A percentile compares a stretch with the other conserved stretches of the same genome.
Evolutionary conservation across 2,888 invertebrate species (phyloP).

Genomic region (Meganola albula): DNA sequence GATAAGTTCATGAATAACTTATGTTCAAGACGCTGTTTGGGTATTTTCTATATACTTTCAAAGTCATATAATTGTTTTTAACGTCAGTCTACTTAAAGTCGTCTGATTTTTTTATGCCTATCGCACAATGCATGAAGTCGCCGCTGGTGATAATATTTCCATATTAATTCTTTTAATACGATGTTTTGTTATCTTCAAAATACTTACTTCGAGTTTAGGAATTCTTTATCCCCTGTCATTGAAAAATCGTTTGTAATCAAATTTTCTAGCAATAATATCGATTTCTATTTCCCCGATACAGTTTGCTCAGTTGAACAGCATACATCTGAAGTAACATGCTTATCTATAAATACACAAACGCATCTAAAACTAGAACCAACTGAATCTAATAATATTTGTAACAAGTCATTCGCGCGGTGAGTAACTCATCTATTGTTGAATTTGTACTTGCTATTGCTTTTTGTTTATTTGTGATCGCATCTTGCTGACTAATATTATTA

Average conservation of each 20-base stretch:
- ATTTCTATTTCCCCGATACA: constrained; percentile 14
- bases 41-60: too few species aligned
- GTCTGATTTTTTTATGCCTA: too few species aligned
- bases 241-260: background rate
- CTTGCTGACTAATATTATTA: constrained; percentile 28
- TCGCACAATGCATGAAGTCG: too few species aligned
- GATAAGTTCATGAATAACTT: too few species aligned
- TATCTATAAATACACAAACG: constrained; percentile 34
- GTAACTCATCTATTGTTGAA: constrained; percentile 35
- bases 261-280: constrained; percentile 12
- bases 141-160: too few species aligned
- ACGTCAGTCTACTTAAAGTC: too few species aligned
- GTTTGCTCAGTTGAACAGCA: constrained; percentile 19
- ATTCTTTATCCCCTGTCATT: too few species aligned
- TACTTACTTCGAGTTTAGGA: too few species aligned
- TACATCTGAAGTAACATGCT: constrained; percentile 32
- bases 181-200: too few species aligned
- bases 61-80: too few species aligned
- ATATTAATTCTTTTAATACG: too few species aligned
- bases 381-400: constrained; percentile 32
- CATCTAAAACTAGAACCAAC: constrained; percentile 33
- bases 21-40: too few species aligned
- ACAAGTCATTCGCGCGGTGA: constrained; percentile 35
- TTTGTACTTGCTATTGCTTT: constrained; percentile 32
- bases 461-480: constrained; percentile 24